Conservation (phyloP, 2,113 vertebrate species). For the Procavia capensis region DNA sequence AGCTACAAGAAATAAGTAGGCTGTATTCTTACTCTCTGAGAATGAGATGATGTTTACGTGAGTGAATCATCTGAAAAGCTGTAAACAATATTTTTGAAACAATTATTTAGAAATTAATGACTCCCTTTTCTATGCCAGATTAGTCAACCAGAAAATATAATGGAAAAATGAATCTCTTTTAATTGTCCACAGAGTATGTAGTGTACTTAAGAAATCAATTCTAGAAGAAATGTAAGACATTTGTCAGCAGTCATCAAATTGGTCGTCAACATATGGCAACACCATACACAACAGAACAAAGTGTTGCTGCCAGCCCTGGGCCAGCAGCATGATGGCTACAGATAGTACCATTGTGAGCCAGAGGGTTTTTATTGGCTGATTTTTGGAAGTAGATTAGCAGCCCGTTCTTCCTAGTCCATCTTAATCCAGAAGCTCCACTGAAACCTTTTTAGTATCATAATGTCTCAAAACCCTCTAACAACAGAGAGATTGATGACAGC, state of each 20-base stretch:
- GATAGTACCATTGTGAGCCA: too few relatives aligned
- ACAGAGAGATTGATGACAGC: too few relatives aligned
- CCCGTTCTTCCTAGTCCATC: not conserved
- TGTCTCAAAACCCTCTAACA: too few relatives aligned
- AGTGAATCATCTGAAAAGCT: not conserved
- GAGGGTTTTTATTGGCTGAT: not conserved
- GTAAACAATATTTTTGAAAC: not conserved
- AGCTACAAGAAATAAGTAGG: constrained; percentile 10
- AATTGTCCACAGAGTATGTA: not conserved
- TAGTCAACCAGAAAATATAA: not conserved
- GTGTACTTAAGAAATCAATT: not conserved
- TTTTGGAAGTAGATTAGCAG: not conserved
- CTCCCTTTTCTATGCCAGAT: not conserved
- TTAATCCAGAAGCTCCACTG: not conserved
- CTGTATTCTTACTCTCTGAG: not conserved
- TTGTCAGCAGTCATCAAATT: not conserved
- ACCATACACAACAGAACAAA: too few relatives aligned
- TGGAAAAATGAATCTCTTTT: constrained; percentile 25
- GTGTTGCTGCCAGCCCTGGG: too few relatives aligned
- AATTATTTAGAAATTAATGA: constrained; percentile 47
- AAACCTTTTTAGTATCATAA: not conserved
- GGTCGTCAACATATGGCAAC: not conserved
- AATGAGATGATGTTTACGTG: not conserved
- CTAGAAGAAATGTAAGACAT: not conserved
- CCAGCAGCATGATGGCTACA: too few relatives aligned